These are phyloP conservation scores for Bombus breviceps DNA, from an alignment of 1,140 invertebrate genomes.

Conservation along the genomic window DNA sequence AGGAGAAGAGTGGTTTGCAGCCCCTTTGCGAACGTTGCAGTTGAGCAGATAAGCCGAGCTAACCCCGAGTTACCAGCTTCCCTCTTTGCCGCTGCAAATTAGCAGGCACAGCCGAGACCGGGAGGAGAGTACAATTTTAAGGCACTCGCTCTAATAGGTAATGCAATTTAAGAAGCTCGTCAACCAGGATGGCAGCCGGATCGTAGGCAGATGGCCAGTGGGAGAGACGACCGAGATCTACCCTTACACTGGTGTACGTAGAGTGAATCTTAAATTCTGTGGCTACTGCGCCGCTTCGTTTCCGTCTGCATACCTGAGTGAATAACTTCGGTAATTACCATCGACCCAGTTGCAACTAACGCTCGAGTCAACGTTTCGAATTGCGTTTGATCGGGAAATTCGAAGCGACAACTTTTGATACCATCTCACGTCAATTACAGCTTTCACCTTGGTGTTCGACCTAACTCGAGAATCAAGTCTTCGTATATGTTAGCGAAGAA, in stretches of 20 bases:
- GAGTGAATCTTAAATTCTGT: constrained; percentile 65
- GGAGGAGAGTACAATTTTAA: constrained; percentile 55
- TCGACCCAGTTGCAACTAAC: constrained; percentile 50
- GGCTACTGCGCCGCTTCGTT: constrained; percentile 6
- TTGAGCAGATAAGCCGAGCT: constrained; percentile 40
- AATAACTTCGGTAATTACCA: constrained; percentile 66
- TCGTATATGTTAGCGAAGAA: not conserved
- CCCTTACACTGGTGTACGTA: constrained; percentile 15
- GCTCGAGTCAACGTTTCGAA: constrained; percentile 19
- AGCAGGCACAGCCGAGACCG: constrained; percentile 22
- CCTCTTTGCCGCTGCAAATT: constrained; percentile 36
- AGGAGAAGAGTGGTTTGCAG: not conserved
- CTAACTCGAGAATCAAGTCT: not conserved
- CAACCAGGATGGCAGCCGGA: constrained; percentile 46
- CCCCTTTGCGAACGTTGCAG: constrained; percentile 43
- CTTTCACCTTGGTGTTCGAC: not conserved
- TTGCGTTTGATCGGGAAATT: constrained; percentile 10
- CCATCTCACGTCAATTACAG: not conserved
- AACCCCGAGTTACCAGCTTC: constrained; percentile 38
- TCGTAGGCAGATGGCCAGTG: constrained; percentile 37
- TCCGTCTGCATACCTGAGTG: constrained; percentile 57
- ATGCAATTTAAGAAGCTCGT: constrained; percentile 64
- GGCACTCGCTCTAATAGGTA: constrained; percentile 60
- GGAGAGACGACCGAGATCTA: not conserved
- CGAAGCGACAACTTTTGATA: constrained; percentile 26